Percentiles rank a stretch among this genome's conserved stretches.
These are phyloP conservation scores for Sciurus niger DNA, from an alignment of 2,113 vertebrate species.

Conservation along the genomic window DNA sequence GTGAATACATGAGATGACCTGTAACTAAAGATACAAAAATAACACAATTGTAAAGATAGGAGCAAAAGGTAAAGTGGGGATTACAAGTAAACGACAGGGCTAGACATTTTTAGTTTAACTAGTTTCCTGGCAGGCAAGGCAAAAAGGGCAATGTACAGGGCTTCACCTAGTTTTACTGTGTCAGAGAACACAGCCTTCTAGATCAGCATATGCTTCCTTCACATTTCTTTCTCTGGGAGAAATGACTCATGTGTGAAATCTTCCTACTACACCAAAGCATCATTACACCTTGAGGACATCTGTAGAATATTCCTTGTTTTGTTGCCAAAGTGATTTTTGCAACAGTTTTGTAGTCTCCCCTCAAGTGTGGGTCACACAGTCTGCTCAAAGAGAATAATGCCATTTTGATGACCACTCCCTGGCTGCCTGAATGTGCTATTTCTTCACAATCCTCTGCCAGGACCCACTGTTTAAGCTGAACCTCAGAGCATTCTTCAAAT, in stretches of 20 bases:
- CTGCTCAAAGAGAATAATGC: slow-evolving; percentile 10
- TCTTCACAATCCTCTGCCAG: slow-evolving; percentile 28
- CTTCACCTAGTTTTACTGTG: background rate
- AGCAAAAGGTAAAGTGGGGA: background rate
- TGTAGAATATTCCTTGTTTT: slow-evolving; percentile 12
- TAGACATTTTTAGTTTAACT: background rate
- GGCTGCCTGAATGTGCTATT: slow-evolving; percentile 10
- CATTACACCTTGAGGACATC: background rate
- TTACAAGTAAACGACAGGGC: background rate
- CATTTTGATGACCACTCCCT: background rate
- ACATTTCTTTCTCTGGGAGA: background rate
- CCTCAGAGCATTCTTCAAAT: slow-evolving; percentile 81
- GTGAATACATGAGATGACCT: background rate
- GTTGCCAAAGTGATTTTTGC: background rate
- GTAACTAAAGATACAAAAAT: background rate
- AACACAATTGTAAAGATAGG: background rate
- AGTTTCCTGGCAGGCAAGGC: background rate
- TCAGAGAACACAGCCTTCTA: background rate
- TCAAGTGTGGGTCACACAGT: background rate
- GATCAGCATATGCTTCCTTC: accelerated
- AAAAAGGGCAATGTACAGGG: background rate
- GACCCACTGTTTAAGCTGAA: slow-evolving; percentile 57
- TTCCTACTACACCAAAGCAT: background rate
- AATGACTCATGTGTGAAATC: background rate
- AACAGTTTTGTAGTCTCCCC: background rate